phyloP scores from a whole-genome alignment of 1,140 invertebrate species.

The Pinna nobilis region DNA sequence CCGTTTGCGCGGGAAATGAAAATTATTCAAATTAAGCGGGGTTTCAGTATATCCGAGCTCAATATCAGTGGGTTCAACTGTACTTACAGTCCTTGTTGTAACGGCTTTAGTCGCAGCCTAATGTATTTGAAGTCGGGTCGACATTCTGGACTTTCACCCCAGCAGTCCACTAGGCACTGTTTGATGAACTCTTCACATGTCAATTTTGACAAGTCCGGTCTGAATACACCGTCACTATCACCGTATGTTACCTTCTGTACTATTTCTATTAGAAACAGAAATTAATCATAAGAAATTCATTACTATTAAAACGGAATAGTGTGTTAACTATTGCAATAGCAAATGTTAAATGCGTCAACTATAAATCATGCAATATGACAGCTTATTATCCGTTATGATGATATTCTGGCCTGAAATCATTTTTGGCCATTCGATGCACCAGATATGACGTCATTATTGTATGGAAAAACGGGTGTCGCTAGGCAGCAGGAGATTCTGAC shows the following conservation, averaged over 20 bases:
- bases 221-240: slow-evolving; percentile 29
- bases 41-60: too few species aligned
- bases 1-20: too few species aligned
- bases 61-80: background rate
- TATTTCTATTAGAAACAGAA: slow-evolving; percentile 55
- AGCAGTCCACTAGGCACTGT: slow-evolving; percentile 69
- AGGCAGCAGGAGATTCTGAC: too few species aligned
- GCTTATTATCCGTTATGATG: too few species aligned
- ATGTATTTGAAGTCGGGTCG: slow-evolving; percentile 74
- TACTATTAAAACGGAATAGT: background rate
- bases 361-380: background rate
- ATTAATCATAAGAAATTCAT: background rate
- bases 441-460: too few species aligned
- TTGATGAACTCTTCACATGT: slow-evolving; percentile 54
- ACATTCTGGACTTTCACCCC: slow-evolving; percentile 71
- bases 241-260: slow-evolving; percentile 51
- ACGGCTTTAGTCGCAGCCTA: slow-evolving; percentile 46
- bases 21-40: too few species aligned
- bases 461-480: too few species aligned
- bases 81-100: slow-evolving; percentile 59
- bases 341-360: background rate
- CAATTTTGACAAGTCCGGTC: slow-evolving; percentile 55
- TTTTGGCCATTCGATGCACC: too few species aligned
- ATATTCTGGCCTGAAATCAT: too few species aligned
- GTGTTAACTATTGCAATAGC: background rate